A percentile compares a stretch with the other conserved stretches of the same genome.
phyloP scores from a whole-genome alignment of 1,140 invertebrate species.

The Tetramorium alpestre region DNA sequence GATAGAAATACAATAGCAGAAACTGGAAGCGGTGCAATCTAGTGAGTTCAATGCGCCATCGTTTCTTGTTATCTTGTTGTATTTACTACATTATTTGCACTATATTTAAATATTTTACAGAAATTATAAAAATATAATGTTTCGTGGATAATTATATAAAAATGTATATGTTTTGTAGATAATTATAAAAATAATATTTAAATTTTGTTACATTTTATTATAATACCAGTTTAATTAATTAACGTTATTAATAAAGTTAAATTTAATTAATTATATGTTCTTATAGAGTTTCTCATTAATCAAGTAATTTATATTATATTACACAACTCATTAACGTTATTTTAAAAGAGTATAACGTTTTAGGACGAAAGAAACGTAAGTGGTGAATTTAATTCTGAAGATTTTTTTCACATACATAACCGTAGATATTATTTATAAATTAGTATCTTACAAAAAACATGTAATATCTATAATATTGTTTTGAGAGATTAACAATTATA shows the following conservation, averaged over 20 bases:
- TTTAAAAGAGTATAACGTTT: neutral
- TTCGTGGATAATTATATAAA: neutral
- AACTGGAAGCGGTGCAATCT: slow-evolving; percentile 28
- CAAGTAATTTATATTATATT: neutral
- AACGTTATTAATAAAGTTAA: neutral
- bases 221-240: neutral
- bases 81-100: neutral
- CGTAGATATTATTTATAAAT: too few relatives aligned
- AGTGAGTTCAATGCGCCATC: neutral
- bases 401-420: neutral
- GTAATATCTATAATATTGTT: too few relatives aligned
- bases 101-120: neutral
- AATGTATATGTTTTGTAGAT: neutral
- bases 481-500: too few relatives aligned
- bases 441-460: too few relatives aligned
- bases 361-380: too few relatives aligned
- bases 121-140: neutral
- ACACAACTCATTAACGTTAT: neutral
- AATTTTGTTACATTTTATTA: neutral
- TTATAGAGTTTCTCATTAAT: neutral
- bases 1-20: slow-evolving; percentile 38
- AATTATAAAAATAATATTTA: neutral
- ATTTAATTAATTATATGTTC: neutral
- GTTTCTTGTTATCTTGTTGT: neutral
- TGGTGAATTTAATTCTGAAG: neutral